phyloP scores from a whole-genome alignment of 2,888 invertebrate species.

The Lottia gigantea region DNA sequence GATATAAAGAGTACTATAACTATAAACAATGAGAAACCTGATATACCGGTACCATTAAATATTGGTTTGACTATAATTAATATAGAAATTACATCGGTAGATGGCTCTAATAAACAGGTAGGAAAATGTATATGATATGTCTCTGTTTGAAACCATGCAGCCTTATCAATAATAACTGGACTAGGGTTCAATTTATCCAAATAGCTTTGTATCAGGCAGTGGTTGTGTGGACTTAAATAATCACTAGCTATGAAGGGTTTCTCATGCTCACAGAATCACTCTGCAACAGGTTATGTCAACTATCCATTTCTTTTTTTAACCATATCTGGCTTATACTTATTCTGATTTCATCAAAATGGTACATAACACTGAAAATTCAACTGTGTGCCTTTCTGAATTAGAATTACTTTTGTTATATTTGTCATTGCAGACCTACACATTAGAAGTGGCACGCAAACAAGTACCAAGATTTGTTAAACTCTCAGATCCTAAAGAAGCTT shows the following conservation, averaged over 20 bases:
- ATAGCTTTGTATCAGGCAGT: no score
- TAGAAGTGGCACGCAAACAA: slow-evolving; percentile 54
- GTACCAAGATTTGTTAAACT: slow-evolving; percentile 61
- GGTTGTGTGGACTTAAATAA: no score
- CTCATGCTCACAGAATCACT: no score
- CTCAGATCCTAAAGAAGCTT: slow-evolving; percentile 45
- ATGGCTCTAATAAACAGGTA: slow-evolving; percentile 64
- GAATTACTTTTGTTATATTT: neutral
- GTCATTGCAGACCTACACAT: slow-evolving; percentile 53
- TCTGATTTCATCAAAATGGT: no score
- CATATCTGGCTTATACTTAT: no score
- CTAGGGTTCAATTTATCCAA: no score
- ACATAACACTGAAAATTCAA: neutral
- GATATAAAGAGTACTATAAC: slow-evolving; percentile 56
- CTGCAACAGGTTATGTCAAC: no score
- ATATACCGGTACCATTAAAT: slow-evolving; percentile 50
- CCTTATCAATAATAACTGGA: no score
- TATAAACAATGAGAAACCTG: slow-evolving; percentile 53
- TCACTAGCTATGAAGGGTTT: no score
- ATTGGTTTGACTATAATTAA: slow-evolving; percentile 55
- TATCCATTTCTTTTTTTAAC: no score
- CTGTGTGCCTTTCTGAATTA: neutral
- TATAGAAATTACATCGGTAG: slow-evolving; percentile 62
- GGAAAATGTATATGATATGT: no score
- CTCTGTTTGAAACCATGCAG: no score